Evolutionary conservation across 1,140 invertebrate genomes (phyloP).

Genomic region (Pygmarrhopalites habei): DNA sequence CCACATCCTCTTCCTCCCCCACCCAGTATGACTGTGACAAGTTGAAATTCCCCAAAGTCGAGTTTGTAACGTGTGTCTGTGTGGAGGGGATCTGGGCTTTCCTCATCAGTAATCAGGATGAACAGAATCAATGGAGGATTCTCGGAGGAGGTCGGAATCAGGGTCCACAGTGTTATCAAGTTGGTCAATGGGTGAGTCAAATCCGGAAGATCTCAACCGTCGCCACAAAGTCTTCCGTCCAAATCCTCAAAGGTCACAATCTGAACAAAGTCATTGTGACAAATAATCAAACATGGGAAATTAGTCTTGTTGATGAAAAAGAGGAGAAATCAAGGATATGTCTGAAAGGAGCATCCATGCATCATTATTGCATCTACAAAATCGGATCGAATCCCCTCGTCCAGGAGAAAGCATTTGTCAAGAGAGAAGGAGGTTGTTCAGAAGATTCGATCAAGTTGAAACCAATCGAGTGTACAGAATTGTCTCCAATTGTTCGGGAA

Average conservation of each 20-base stretch:
- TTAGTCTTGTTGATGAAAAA: neutral
- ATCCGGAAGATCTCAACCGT: neutral
- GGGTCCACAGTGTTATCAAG: neutral
- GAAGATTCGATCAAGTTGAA: too few relatives aligned
- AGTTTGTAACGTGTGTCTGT: neutral
- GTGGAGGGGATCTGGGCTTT: neutral
- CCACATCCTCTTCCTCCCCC: neutral
- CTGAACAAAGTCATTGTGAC: neutral
- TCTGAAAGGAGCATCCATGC: too few relatives aligned
- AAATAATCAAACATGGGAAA: neutral
- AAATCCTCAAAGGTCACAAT: neutral
- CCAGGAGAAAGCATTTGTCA: too few relatives aligned
- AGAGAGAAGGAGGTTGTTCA: too few relatives aligned
- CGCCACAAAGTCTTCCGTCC: neutral
- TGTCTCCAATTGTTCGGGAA: too few relatives aligned
- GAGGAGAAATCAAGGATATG: too few relatives aligned
- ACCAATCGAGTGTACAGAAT: too few relatives aligned
- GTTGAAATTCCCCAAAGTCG: neutral
- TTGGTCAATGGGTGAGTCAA: conserved; percentile 1
- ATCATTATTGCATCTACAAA: too few relatives aligned
- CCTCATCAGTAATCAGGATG: neutral
- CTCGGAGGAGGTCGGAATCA: neutral
- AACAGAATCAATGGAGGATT: neutral
- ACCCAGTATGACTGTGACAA: neutral
- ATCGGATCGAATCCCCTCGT: too few relatives aligned